Evolutionary conservation across 2,888 invertebrate species (phyloP), one percentile per base, ranked within the genome.

Genomic region (Lasius platythorax): DNA sequence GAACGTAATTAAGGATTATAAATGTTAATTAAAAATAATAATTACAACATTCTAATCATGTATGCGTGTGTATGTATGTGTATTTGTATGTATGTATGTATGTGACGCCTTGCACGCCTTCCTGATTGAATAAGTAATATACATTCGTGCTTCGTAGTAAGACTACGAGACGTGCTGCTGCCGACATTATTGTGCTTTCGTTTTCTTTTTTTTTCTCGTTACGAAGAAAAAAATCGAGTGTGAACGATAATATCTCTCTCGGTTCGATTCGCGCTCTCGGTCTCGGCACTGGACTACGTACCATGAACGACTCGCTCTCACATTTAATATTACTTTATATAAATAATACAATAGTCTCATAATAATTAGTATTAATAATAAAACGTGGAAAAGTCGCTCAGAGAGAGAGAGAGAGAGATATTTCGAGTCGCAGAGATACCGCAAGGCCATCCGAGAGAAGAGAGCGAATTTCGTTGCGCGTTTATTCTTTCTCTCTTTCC

Each of bases 21-120:
- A 92, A 93, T 92, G 91, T 92, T 92, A 93, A 90, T 89, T 90
- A 89, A 91, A 92, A 93, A 93, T 92, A 92, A 93, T 93, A 93
- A 94, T 94, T 93, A 94, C 93, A 93, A 93, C 93, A 91, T 93
- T 89, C 90, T 90, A 92, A 91, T 88, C 88, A 86, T 90, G 91
- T 91, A 37, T 76, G 3, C 23, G 30, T 43, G n/a, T 53, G 8
- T 56, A 11, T 50, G n/a, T 70, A 12, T 46, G 33, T 46, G 56
- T 58, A 23, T 23, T 18, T 53, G 23, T 53, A 23, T 0, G 23
- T 53, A 12, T 58, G 11, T 58, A 23, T 58, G 23, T 58, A 23
- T 18, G 6, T 46, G 89, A 91, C 89, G 89, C 87, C 88, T 86
- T 88, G 58, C 43, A 79, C 79, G 70, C 37, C 18, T 23, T 81